These are phyloP conservation scores for Luperina testacea DNA, from an alignment of 2,888 invertebrate genomes.

Conservation along the genomic window DNA sequence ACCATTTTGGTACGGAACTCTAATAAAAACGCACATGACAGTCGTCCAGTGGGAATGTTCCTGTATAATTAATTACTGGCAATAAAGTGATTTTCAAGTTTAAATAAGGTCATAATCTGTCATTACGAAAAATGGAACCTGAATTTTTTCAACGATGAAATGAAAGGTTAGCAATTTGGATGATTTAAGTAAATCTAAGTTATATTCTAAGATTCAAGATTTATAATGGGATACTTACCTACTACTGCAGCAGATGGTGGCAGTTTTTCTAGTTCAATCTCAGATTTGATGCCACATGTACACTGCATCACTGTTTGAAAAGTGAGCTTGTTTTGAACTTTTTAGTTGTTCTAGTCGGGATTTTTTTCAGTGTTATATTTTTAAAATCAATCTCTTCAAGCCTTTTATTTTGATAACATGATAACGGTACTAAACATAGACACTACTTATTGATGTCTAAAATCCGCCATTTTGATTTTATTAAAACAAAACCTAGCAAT, in stretches of 20 bases:
- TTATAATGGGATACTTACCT: background rate
- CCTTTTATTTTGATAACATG: background rate
- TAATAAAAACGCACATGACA: constrained; percentile 11
- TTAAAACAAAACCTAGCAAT: background rate
- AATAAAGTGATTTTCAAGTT: background rate
- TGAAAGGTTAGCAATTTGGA: background rate
- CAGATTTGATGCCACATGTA: background rate
- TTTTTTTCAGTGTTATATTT: background rate
- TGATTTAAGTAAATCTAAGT: background rate
- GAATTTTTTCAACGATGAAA: background rate
- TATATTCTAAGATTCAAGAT: constrained; percentile 5
- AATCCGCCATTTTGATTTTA: no score
- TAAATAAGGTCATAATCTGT: background rate
- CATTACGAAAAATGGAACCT: background rate
- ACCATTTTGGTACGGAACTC: no score
- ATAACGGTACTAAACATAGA: background rate
- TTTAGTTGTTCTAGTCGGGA: background rate
- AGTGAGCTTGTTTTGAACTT: background rate
- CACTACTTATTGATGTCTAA: no score
- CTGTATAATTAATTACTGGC: background rate
- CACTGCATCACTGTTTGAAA: background rate
- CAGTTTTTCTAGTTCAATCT: background rate
- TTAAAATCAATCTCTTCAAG: no score
- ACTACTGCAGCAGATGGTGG: no score
- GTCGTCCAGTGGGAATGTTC: background rate